phyloP scores from a whole-genome alignment of 2,888 invertebrate genomes.

The Argynnis bischoffii region DNA sequence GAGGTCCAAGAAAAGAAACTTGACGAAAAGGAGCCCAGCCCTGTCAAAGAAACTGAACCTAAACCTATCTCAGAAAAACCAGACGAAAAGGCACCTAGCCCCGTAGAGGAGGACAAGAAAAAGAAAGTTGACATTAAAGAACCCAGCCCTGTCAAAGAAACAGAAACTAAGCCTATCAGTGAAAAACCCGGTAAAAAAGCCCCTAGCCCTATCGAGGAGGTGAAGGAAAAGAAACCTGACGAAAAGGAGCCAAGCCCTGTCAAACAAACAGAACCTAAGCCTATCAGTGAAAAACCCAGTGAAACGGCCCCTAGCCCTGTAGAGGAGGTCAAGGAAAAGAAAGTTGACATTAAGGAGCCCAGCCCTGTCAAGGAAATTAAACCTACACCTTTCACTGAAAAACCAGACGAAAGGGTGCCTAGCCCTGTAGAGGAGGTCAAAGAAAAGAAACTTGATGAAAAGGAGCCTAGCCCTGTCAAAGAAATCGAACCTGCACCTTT shows the following conservation, averaged over 20 bases:
- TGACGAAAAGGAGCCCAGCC: background rate
- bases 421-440: conserved; percentile 28
- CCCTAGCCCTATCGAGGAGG: background rate
- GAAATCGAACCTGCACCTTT: conserved; percentile 5
- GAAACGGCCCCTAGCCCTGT: conserved; percentile 17
- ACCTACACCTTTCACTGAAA: conserved; percentile 26
- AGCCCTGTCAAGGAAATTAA: conserved; percentile 31
- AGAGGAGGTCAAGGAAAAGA: conserved; percentile 1
- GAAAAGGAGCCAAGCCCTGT: conserved; percentile 27
- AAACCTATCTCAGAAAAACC: background rate
- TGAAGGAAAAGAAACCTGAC: background rate
- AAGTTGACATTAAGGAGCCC: too few species aligned
- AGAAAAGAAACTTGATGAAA: conserved; percentile 20
- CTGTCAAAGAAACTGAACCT: background rate
- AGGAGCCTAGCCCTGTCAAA: conserved; percentile 30
- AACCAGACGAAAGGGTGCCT: conserved; percentile 23
- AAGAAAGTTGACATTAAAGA: conserved; percentile 27
- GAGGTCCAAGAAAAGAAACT: background rate
- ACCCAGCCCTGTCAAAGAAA: conserved; percentile 23
- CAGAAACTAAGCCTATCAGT: conserved; percentile 1
- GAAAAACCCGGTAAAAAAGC: conserved; percentile 23
- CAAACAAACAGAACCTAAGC: conserved; percentile 25
- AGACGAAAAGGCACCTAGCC: background rate
- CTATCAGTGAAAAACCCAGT: conserved; percentile 5
- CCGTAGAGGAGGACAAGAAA: background rate